Percentiles rank a stretch among this genome's conserved stretches.
These are phyloP conservation scores for Patella pellucida DNA, from an alignment of 2,888 invertebrate species.

Conservation along the genomic window DNA sequence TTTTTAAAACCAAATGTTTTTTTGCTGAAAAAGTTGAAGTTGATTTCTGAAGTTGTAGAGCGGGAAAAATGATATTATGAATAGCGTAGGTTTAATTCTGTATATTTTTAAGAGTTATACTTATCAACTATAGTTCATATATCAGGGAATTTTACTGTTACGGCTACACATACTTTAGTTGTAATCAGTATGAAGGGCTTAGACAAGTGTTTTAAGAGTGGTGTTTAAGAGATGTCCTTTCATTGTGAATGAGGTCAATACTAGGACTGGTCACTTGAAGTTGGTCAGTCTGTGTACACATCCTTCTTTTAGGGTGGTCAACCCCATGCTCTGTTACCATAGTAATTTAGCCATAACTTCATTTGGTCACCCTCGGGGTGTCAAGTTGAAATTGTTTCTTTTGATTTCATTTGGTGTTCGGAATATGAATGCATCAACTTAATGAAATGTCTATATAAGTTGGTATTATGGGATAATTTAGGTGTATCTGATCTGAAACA, in stretches of 20 bases:
- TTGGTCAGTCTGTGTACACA: slow-evolving; percentile 12
- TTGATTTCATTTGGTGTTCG: not conserved
- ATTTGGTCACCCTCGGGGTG: not conserved
- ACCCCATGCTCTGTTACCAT: not conserved
- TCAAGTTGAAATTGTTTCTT: slow-evolving; percentile 7
- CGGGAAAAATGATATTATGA: too few relatives aligned
- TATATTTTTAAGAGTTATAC: too few relatives aligned
- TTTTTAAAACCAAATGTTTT: not conserved
- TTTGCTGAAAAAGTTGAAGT: not conserved
- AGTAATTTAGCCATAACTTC: not conserved
- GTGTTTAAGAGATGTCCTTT: not conserved
- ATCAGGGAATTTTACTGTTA: too few relatives aligned
- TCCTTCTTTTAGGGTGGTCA: not conserved
- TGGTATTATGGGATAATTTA: too few relatives aligned
- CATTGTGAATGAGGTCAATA: slow-evolving; percentile 1
- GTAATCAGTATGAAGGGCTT: too few relatives aligned
- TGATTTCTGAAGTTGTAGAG: too few relatives aligned
- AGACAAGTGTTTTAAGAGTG: slow-evolving; percentile 9
- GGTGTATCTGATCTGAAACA: too few relatives aligned
- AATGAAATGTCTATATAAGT: too few relatives aligned
- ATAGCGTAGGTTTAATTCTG: too few relatives aligned
- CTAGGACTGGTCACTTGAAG: slow-evolving; percentile 3
- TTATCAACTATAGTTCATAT: too few relatives aligned
- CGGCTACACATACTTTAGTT: too few relatives aligned
- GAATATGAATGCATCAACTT: too few relatives aligned